phyloP scores from a whole-genome alignment of 2,797 vertebrate species.

The Tarsius wallacei region DNA sequence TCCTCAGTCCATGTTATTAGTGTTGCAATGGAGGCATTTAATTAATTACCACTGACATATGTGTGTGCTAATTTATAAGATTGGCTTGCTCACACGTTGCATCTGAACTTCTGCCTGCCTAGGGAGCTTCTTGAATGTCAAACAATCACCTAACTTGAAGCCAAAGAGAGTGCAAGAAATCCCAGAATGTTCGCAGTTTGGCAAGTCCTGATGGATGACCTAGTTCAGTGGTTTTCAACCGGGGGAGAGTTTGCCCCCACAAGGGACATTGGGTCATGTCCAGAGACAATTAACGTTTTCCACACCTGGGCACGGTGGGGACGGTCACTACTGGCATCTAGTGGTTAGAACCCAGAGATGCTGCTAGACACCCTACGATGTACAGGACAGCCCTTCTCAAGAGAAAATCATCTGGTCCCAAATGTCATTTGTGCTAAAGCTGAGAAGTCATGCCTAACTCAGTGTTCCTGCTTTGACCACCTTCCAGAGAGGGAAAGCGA shows the following conservation, averaged over 20 bases:
- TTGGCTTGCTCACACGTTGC: slow-evolving; percentile 50
- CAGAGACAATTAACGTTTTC: not conserved
- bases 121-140: slow-evolving; percentile 58
- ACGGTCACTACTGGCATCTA: too few species aligned
- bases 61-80: slow-evolving; percentile 77
- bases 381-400: too few species aligned
- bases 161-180: not conserved
- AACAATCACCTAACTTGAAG: not conserved
- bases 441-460: not conserved
- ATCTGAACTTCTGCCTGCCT: slow-evolving; percentile 71
- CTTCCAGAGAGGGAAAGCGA: not conserved
- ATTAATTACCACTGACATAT: slow-evolving; percentile 81
- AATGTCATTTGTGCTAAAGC: not conserved
- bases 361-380: too few species aligned
- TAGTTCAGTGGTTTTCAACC: not conserved
- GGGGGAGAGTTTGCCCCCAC: not conserved
- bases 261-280: not conserved
- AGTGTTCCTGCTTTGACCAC: not conserved
- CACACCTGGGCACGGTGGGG: not conserved
- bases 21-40: slow-evolving; percentile 54
- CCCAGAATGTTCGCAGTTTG: not conserved
- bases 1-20: slow-evolving; percentile 32
- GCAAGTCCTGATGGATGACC: not conserved
- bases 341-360: not conserved
- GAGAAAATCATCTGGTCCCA: too few species aligned